These are phyloP conservation scores for Limnephilus rhombicus DNA, from an alignment of 2,888 invertebrate species.

Conservation along the genomic window DNA sequence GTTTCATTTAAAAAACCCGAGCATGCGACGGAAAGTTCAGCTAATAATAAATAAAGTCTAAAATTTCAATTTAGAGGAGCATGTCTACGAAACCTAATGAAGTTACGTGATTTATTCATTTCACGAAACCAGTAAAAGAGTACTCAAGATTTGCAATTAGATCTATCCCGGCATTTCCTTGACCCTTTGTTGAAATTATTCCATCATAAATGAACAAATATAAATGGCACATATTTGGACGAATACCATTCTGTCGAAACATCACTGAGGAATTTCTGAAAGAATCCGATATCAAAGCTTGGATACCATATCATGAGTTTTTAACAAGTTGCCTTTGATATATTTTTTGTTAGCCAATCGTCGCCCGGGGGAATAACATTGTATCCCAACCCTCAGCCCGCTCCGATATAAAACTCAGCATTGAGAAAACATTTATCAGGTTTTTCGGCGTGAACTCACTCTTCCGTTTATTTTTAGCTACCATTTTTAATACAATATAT, in stretches of 20 bases:
- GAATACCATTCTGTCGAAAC: not conserved
- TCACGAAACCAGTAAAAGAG: not conserved
- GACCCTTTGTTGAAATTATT: not conserved
- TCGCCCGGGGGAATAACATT: not conserved
- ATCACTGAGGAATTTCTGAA: not conserved
- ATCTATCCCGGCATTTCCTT: not conserved
- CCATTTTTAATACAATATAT: not conserved
- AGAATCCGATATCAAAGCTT: not conserved
- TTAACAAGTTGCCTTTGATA: not conserved
- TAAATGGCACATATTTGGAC: not conserved
- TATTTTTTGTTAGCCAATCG: not conserved
- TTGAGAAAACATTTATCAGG: not conserved
- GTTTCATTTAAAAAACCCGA: no score
- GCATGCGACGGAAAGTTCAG: no score
- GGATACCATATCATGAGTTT: not conserved
- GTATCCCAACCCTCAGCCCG: not conserved
- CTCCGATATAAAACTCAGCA: not conserved
- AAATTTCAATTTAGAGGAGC: not conserved
- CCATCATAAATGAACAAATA: not conserved
- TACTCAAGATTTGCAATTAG: not conserved
- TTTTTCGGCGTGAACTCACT: not conserved
- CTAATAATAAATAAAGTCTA: not conserved
- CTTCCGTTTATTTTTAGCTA: not conserved
- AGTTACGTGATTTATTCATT: not conserved
- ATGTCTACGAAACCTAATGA: not conserved